Base-by-base conservation (phyloP, 2,113 vertebrate genomes). In the Paralichthys olivaceus region DNA sequence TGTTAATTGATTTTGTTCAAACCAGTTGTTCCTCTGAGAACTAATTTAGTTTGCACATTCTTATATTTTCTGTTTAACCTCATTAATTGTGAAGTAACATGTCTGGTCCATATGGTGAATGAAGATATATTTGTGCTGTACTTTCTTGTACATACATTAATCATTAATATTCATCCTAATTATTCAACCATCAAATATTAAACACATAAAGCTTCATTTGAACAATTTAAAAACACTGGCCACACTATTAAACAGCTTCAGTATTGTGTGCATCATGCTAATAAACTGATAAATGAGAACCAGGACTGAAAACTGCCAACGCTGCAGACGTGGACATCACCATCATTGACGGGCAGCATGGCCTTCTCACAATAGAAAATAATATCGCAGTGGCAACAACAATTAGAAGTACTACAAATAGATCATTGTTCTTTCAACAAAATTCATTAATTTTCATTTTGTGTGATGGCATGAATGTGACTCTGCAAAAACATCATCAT, bases 1-100 rank as follows among this genome's bases (percentile, higher is more conserved):
- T 75, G 58, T 65, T 79, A 69, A 70, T 63, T 83, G 65, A 72
- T 72, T 84, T 40, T 4, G 47, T 75, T 75, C 58, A 67, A 66
- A 49, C 4, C 9, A 63, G 11, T 22, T 19, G 23, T 49, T 79
- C 62, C 57, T 72, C 26, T 63, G 57, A 71, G 64, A 83, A 57
- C 37, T 72, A 23, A 82, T 68, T 82, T 60, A 60, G 43, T 22
- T 22, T 15, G n/a, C 17, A 43, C 29, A 2, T 55, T 62, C 4
- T 60, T 79, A 67, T 37, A 60, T 8, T 67, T 62, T 69, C 62
- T 25, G 8, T 65, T 73, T 63, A 62, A 80, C 75, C 54, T 65
- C 22, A 29, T 54, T 32, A 34, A 53, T 58, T 22, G 8, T 43
- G 7, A 0, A 1, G 22, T 15, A n/a, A 12, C 20, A 14, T 13